A percentile compares a stretch with the other conserved stretches of the same genome.
phyloP scores from a whole-genome alignment of 2,797 vertebrate species.

The Crenichthys baileyi region DNA sequence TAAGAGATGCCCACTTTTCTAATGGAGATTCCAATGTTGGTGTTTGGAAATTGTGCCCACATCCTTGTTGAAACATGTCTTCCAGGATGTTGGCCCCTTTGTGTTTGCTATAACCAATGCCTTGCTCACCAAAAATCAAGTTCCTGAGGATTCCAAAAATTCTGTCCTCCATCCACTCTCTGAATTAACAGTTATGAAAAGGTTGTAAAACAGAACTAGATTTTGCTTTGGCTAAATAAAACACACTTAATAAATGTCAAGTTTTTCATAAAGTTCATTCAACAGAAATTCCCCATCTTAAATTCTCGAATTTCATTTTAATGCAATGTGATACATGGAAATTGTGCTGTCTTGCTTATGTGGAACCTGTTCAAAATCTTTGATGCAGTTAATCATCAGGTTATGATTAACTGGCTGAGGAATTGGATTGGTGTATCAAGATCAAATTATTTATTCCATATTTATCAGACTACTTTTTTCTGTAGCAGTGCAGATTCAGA shows the following conservation, averaged over 20 bases:
- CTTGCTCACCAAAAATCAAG: neutral
- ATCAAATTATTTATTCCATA: neutral
- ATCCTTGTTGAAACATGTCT: neutral
- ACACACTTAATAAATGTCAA: neutral
- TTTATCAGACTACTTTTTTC: neutral
- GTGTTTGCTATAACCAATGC: neutral
- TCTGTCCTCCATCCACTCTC: neutral
- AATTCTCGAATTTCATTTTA: no score
- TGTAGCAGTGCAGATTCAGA: neutral
- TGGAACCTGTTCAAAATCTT: neutral
- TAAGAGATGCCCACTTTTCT: neutral
- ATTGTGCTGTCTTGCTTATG: neutral
- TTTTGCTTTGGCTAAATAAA: neutral
- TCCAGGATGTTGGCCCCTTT: no score
- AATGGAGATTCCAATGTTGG: neutral
- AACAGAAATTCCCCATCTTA: no score
- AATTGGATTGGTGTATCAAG: neutral
- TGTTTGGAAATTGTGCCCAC: neutral
- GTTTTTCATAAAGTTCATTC: neutral
- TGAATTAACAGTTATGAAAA: neutral
- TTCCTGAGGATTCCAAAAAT: neutral
- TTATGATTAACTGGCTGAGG: neutral
- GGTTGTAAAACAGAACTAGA: neutral
- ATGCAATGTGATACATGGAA: no score
- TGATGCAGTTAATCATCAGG: neutral